Conservation (phyloP, 1,140 invertebrate genomes). For the Maconellicoccus hirsutus region DNA sequence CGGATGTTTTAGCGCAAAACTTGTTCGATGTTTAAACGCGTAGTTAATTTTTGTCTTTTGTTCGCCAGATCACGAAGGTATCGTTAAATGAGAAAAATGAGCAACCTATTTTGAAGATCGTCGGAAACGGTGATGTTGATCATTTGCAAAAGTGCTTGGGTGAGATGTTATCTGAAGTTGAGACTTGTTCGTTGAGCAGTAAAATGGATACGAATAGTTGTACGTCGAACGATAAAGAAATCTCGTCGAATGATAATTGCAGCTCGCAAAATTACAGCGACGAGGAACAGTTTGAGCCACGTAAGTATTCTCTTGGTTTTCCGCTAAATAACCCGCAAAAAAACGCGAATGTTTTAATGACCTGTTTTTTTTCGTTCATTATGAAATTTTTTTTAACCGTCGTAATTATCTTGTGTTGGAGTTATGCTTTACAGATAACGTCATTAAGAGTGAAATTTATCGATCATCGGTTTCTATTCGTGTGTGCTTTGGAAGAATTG, state of each 20-base stretch:
- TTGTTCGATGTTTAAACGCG: too few relatives aligned
- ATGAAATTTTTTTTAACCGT: too few relatives aligned
- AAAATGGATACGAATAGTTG: slow-evolving; percentile 4
- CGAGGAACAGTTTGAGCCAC: neutral
- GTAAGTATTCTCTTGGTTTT: neutral
- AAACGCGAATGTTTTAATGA: too few relatives aligned
- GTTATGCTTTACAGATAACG: too few relatives aligned
- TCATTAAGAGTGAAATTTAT: too few relatives aligned
- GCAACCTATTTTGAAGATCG: slow-evolving; percentile 55
- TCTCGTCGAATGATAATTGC: neutral
- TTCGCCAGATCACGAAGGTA: neutral
- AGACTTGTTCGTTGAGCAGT: neutral
- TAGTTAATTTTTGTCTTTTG: neutral
- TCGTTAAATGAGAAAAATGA: slow-evolving; percentile 2
- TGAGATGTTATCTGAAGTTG: slow-evolving; percentile 49
- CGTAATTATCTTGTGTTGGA: too few relatives aligned
- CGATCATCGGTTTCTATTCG: too few relatives aligned
- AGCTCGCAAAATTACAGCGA: slow-evolving; percentile 10
- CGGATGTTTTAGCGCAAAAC: too few relatives aligned
- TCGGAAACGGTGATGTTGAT: slow-evolving; percentile 55
- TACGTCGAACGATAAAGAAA: neutral
- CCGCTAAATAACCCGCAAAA: too few relatives aligned
- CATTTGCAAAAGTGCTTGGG: slow-evolving; percentile 59
- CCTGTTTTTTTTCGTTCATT: too few relatives aligned
- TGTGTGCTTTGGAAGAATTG: too few relatives aligned